Evolutionary conservation across 2,113 vertebrate species (phyloP).

Genomic region (Bucco capensis): DNA sequence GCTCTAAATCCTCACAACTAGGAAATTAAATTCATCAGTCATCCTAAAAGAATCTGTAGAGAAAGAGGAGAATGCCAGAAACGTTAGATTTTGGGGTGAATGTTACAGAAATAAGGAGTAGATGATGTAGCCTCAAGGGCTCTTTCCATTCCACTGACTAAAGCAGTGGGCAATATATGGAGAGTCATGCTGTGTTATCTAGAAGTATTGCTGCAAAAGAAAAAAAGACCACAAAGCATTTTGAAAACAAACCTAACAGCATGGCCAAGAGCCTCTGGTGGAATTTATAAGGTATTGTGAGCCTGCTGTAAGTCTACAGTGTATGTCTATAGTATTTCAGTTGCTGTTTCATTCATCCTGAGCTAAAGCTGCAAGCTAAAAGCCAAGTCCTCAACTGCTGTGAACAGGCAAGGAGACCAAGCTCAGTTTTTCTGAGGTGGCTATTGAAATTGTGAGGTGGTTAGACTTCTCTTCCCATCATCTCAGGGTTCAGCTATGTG

Average conservation of each 20-base stretch:
- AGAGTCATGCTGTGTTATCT: not conserved
- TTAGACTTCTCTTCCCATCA: not conserved
- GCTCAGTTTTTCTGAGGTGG: not conserved
- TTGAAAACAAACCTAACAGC: not conserved
- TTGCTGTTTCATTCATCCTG: not conserved
- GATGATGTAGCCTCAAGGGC: not conserved
- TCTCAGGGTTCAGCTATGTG: fast-evolving
- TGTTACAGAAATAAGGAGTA: not conserved
- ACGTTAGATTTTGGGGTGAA: not conserved
- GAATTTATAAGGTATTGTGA: not conserved
- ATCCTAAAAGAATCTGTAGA: not conserved
- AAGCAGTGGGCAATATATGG: fast-evolving
- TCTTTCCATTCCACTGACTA: not conserved
- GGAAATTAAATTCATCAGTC: not conserved
- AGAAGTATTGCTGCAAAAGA: fast-evolving
- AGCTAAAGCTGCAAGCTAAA: not conserved
- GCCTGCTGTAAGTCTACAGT: not conserved
- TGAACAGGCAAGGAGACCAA: not conserved
- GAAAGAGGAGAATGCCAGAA: not conserved
- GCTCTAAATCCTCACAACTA: not conserved
- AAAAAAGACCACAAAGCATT: not conserved
- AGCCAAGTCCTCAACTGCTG: not conserved
- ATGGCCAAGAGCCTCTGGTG: not conserved
- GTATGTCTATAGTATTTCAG: not conserved
- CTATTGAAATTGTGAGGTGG: not conserved